Base-by-base conservation (phyloP, 1,140 invertebrate species). In the Hirudo medicinalis region DNA sequence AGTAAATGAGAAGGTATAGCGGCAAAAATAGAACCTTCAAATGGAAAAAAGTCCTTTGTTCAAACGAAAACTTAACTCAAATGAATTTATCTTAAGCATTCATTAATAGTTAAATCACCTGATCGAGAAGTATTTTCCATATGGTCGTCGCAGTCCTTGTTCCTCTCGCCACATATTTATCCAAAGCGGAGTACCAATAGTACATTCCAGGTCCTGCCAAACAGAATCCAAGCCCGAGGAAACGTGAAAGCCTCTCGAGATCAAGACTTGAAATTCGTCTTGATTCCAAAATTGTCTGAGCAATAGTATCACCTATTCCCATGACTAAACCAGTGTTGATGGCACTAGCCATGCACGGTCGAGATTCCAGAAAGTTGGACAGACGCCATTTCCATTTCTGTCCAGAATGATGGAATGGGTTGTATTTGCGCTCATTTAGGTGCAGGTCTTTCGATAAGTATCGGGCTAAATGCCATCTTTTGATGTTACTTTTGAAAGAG, bases 101-200 rank as follows among this genome's bases (percentile, higher is more conserved):
- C 0, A 49, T 49, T 49, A 17, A 49, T 17, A 49, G 3, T 49
- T 49, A 9, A 49, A 49, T 49, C 8, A 54, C 69, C 29, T 70
- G 69, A 25, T 70, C 69, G 17, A 49, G 5, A 53, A 49, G 15
- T 32, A 53, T 13, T 49, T 70, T 70, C 53, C 53, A 19, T 29
- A 54, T 19, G 0, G 69, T 25, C 69, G 5, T 70, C 3, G 69
- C 15, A 15, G 32, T n/a, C 69, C 53, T 49, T 20, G 43, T 70
- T 22, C 69, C 69, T n/a, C 43, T 49, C 2, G 29, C 15, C 5
- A 70, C 53, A 11, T 25, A 76, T 73, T 81, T 84, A 69, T 89
- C 87, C 49, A 91, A 78, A 60, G 87, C 74, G 67, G 84, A 83
- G 79, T 90, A 91, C 89, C 89, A 91, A 11, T 80, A 81, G 73